Conservation (phyloP, 2,888 invertebrate species). For the Tipula helvola region DNA sequence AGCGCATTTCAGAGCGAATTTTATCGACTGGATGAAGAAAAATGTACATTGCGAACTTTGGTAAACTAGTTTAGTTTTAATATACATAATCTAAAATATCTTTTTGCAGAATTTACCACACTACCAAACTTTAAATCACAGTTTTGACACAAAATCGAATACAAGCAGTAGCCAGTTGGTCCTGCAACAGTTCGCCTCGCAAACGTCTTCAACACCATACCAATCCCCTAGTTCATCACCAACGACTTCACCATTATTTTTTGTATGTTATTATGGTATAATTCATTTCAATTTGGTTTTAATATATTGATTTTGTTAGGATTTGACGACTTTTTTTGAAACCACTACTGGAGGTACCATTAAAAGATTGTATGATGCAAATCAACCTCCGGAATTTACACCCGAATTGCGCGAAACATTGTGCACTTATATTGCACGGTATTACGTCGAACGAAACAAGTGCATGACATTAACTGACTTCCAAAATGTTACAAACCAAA, state of each 20-base stretch:
- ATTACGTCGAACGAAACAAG: neutral
- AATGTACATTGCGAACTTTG: neutral
- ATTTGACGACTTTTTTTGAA: neutral
- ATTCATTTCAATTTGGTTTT: neutral
- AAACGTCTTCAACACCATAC: neutral
- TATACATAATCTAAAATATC: neutral
- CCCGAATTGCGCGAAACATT: no score
- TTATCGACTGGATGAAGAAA: neutral
- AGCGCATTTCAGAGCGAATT: neutral
- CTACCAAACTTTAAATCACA: neutral
- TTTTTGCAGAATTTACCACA: neutral
- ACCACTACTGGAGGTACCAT: neutral
- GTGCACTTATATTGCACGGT: neutral
- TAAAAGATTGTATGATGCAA: neutral
- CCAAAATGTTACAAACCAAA: neutral
- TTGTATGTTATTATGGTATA: neutral
- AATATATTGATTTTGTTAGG: neutral
- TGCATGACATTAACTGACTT: neutral
- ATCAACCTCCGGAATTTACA: no score
- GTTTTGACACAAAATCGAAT: neutral
- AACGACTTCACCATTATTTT: neutral
- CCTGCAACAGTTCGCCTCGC: neutral
- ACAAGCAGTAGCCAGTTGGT: neutral
- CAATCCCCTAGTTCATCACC: neutral
- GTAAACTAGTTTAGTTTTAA: neutral